Evolutionary conservation across 1,140 invertebrate genomes (phyloP).

Genomic region (Epicauta chinensis): DNA sequence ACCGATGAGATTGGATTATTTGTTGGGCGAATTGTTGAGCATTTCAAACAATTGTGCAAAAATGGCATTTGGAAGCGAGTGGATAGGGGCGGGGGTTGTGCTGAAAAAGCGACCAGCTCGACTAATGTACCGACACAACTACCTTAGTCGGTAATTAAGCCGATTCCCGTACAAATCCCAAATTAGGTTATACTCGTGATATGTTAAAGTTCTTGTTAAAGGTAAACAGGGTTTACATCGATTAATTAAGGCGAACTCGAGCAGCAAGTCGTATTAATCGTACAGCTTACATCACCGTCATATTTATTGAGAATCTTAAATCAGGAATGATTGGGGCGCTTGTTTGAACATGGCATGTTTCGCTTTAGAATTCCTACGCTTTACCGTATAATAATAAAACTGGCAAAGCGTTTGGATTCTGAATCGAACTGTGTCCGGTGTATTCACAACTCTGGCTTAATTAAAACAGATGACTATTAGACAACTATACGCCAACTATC

Average conservation of each 20-base stretch:
- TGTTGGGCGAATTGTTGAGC: too few relatives aligned
- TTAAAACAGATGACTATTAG: background rate
- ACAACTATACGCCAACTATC: too few relatives aligned
- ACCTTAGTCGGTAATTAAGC: constrained; percentile 12
- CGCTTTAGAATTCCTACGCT: constrained; percentile 76
- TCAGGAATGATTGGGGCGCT: too few relatives aligned
- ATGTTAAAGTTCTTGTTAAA: constrained; percentile 15
- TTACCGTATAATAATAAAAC: constrained; percentile 54
- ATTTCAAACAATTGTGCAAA: too few relatives aligned
- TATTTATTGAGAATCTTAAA: background rate
- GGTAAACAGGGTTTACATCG: constrained; percentile 16
- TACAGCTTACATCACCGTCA: background rate
- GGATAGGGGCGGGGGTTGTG: too few relatives aligned
- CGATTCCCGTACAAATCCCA: constrained; percentile 12
- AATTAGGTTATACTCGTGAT: constrained; percentile 16
- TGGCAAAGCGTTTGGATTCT: constrained; percentile 77
- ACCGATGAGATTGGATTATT: too few relatives aligned
- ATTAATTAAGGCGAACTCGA: constrained; percentile 11
- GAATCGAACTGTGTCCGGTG: constrained; percentile 50
- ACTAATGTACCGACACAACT: too few relatives aligned
- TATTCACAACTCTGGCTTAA: background rate
- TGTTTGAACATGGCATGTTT: constrained; percentile 40
- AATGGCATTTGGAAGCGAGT: too few relatives aligned
- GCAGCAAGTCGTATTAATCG: background rate
- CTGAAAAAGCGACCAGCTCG: too few relatives aligned